Evolutionary conservation across 2,797 vertebrate species (phyloP), one percentile per base, ranked within the genome.

Genomic region (Valencia hispanica): DNA sequence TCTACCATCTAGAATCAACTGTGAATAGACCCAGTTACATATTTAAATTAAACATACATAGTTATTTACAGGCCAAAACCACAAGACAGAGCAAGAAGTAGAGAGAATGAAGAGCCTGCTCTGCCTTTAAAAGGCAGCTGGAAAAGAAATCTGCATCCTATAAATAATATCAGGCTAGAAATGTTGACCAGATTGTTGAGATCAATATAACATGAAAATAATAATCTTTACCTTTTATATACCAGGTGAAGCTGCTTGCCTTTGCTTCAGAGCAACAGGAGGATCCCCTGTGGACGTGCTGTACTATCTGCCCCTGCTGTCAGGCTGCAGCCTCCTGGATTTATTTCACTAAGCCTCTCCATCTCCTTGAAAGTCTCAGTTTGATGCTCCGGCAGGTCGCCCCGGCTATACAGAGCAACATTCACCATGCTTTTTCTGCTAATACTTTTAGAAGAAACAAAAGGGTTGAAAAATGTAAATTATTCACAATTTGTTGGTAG

Each of bases 271-370:
- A 70, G 55, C 66, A 72, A 43, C 63, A 78, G 70, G 70, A 4
- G 79, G 73, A 77, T 79, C 78, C 41, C 12, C 59, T 51, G 53
- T 73, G 59, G 43, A 22, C 63, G 77, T 79, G 83, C 22, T 51
- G 73, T 47, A 14, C 66, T 6, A 30, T 78, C 72, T 70, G 74
- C n/a, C 72, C 65, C 87, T 71, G 73, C 45, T 75, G 78, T 83
- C 84, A 53, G 79, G 5, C 85, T 86, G 75, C 75, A 83, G 86
- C 65, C 85, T 81, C n/a, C 78, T 87, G 86, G 92, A 92, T 93
- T 93, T 91, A 92, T 88, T 84, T 77, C 73, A 79, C 73, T 93
- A 92, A 94, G 90, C 93, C 86, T 86, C 82, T 91, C 84, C 86
- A 75, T 86, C 89, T 89, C 79, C 77, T 82, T 57, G 79, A 84